phyloP scores from a whole-genome alignment of 2,888 invertebrate genomes.

The Sarcophaga caerulescens region DNA sequence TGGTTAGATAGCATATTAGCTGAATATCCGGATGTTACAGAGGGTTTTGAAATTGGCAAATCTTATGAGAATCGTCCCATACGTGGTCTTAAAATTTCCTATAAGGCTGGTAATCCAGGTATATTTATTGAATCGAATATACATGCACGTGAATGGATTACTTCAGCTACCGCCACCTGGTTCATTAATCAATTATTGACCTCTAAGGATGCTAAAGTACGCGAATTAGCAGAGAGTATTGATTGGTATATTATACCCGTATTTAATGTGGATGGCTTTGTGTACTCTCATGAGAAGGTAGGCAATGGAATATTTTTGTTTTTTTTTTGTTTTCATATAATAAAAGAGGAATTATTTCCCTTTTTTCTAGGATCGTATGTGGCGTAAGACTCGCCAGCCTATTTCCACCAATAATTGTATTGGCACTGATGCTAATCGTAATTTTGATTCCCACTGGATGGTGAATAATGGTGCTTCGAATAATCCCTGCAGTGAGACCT shows the following conservation, averaged over 20 bases:
- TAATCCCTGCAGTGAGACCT: constrained; percentile 81
- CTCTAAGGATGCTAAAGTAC: constrained; percentile 83
- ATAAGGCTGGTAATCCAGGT: constrained; percentile 81
- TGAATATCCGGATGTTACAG: constrained; percentile 80
- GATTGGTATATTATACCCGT: constrained; percentile 90
- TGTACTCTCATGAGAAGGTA: constrained; percentile 85
- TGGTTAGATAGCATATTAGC: constrained; percentile 83
- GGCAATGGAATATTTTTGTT: constrained; percentile 70
- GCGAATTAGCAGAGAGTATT: constrained; percentile 84
- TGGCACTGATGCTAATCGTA: constrained; percentile 79
- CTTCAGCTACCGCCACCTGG: constrained; percentile 86
- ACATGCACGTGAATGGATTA: constrained; percentile 88
- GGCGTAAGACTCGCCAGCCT: constrained; percentile 86
- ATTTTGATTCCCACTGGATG: constrained; percentile 79
- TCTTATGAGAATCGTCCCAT: constrained; percentile 84
- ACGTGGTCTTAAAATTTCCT: constrained; percentile 83
- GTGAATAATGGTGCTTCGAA: constrained; percentile 81
- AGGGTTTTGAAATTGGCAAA: constrained; percentile 81
- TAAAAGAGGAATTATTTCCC: not conserved
- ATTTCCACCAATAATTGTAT: constrained; percentile 75
- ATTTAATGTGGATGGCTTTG: constrained; percentile 89
- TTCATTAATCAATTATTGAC: constrained; percentile 87
- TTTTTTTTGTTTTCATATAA: too few relatives aligned
- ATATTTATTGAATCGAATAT: constrained; percentile 86
- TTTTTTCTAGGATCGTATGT: constrained; percentile 83